phyloP scores from a whole-genome alignment of 2,888 invertebrate genomes.

The Drosophila glabriapex region DNA sequence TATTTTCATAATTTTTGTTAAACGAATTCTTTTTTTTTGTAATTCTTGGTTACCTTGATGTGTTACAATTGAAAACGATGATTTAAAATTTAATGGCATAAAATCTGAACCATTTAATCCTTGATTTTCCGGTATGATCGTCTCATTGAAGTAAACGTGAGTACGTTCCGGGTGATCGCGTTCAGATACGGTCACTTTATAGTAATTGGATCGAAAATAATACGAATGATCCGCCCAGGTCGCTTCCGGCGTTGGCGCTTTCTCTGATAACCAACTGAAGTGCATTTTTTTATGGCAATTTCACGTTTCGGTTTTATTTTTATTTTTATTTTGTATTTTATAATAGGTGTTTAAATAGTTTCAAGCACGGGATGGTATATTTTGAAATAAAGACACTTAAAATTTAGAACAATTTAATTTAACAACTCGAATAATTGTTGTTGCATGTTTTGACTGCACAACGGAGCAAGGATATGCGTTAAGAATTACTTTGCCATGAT shows the following conservation, averaged over 20 bases:
- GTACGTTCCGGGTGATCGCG: conserved; percentile 85
- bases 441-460: conserved; percentile 12
- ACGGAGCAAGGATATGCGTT: conserved; percentile 59
- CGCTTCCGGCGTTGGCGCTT: conserved; percentile 85
- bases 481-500: neutral
- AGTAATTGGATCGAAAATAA: conserved; percentile 84
- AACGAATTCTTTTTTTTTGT: neutral
- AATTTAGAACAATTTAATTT: conserved; percentile 81
- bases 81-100: conserved; percentile 85
- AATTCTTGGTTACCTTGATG: conserved; percentile 85
- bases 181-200: conserved; percentile 86
- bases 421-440: conserved; percentile 53
- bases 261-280: conserved; percentile 84
- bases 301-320: conserved; percentile 13
- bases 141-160: conserved; percentile 84
- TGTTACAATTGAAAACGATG: conserved; percentile 85
- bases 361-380: neutral
- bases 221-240: conserved; percentile 86
- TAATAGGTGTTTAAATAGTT: conserved; percentile 64
- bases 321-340: conserved; percentile 55
- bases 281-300: conserved; percentile 75
- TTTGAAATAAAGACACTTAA: conserved; percentile 85
- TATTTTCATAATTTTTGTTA: neutral
- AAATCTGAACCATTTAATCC: conserved; percentile 84
- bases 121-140: conserved; percentile 83